Evolutionary conservation across 2,797 vertebrate species (phyloP).

Genomic region (Enteromius afrohamiltoni): DNA sequence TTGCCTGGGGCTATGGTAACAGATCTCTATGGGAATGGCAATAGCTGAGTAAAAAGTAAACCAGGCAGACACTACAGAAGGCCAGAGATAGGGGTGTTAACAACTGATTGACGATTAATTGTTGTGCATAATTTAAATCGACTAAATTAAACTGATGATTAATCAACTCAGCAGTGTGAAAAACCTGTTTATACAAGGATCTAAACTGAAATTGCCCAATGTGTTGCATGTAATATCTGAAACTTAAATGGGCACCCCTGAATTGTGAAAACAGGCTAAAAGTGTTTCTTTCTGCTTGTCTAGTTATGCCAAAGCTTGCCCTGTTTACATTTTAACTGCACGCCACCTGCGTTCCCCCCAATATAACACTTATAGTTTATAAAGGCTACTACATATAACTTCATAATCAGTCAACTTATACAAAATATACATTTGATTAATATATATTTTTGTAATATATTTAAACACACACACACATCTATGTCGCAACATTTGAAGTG

Average conservation of each 20-base stretch:
- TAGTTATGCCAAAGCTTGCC: neutral
- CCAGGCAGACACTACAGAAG: neutral
- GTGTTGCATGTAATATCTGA: neutral
- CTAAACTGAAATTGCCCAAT: neutral
- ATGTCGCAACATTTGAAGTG: no score
- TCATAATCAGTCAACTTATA: no score
- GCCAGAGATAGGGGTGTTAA: neutral
- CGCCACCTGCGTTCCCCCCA: no score
- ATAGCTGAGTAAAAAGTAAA: slow-evolving; percentile 50
- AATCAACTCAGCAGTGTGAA: neutral
- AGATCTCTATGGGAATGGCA: slow-evolving; percentile 56
- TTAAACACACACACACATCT: no score
- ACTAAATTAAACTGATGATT: neutral
- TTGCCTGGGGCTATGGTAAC: slow-evolving; percentile 48
- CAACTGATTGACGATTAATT: neutral
- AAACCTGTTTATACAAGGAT: neutral
- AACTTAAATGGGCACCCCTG: neutral
- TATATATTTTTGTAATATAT: no score
- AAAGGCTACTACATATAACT: no score
- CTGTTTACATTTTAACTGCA: no score
- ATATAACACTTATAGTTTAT: no score
- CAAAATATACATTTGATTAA: no score
- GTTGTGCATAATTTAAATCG: neutral
- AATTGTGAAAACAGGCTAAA: neutral
- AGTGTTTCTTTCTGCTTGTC: neutral